Evolutionary conservation across 2,113 vertebrate genomes (phyloP).

Genomic region (Ivindomyrus marchei): DNA sequence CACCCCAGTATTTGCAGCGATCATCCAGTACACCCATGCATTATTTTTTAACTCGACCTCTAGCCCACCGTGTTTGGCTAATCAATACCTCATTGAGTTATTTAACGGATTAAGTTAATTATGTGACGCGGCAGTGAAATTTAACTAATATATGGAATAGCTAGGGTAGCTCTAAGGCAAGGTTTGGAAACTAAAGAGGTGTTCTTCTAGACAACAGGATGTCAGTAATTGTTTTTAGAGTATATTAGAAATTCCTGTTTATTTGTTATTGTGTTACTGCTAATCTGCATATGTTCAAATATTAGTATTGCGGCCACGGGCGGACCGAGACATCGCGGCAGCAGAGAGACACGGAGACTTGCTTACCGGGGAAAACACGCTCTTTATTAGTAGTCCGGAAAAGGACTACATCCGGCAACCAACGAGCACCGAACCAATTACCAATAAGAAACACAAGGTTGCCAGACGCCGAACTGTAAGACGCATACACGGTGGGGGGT

Average conservation of each 20-base stretch:
- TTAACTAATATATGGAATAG: not conserved
- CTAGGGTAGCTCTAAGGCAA: not conserved
- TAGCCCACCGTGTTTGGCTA: not conserved
- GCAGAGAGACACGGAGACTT: too few relatives aligned
- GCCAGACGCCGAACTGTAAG: too few relatives aligned
- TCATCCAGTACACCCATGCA: not conserved
- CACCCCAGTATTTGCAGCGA: not conserved
- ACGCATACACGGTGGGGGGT: too few relatives aligned
- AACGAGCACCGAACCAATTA: too few relatives aligned
- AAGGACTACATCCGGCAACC: too few relatives aligned
- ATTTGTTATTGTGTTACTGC: not conserved
- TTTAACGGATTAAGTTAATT: not conserved
- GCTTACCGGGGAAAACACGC: too few relatives aligned
- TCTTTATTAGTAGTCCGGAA: too few relatives aligned
- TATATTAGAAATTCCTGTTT: not conserved
- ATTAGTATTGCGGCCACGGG: not conserved
- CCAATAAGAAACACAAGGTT: too few relatives aligned
- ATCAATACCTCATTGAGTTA: not conserved
- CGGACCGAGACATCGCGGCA: too few relatives aligned
- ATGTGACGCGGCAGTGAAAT: not conserved
- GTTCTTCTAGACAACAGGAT: not conserved
- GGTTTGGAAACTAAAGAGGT: not conserved
- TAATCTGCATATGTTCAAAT: not conserved
- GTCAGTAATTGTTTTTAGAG: not conserved
- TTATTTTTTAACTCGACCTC: not conserved